Evolutionary conservation across 2,888 invertebrate species (phyloP).

Genomic region (Urechis unicinctus): DNA sequence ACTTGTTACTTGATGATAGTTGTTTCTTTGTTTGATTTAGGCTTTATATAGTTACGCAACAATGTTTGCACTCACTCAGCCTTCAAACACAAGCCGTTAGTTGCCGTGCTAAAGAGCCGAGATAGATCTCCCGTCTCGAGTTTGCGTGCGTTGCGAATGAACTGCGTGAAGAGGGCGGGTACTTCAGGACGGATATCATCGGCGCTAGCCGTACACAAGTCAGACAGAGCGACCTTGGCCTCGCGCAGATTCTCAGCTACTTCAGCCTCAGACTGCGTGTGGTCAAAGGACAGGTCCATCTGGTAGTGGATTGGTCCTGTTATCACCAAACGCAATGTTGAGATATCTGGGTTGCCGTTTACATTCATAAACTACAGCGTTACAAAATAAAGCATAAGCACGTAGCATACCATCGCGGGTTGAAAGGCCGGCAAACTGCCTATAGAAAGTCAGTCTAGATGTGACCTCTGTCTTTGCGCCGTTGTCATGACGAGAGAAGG

Average conservation of each 20-base stretch:
- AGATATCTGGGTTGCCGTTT: too few species aligned
- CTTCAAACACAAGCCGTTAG: conserved; percentile 9
- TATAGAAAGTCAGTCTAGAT: conserved; percentile 40
- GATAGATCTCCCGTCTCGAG: conserved; percentile 43
- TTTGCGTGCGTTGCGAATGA: conserved; percentile 48
- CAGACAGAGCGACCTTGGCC: conserved; percentile 25
- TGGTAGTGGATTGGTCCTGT: too few species aligned
- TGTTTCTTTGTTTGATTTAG: too few species aligned
- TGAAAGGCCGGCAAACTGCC: conserved; percentile 7
- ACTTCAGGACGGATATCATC: conserved; percentile 49
- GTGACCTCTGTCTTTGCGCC: conserved; percentile 51
- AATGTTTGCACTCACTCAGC: too few species aligned
- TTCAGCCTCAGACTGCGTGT: conserved; percentile 47
- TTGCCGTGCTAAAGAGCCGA: conserved; percentile 20
- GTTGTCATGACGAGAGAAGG: conserved; percentile 59
- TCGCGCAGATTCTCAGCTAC: conserved; percentile 15
- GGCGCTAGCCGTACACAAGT: conserved; percentile 36
- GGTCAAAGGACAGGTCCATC: conserved; percentile 70
- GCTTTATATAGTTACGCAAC: too few species aligned
- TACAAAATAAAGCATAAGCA: neutral
- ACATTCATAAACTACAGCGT: too few species aligned
- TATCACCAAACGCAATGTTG: too few species aligned
- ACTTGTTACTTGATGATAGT: too few species aligned
- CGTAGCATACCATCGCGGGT: neutral
- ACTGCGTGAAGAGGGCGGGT: conserved; percentile 51